Evolutionary conservation across 2,113 vertebrate genomes (phyloP).

Genomic region (Spea multiplicata): DNA sequence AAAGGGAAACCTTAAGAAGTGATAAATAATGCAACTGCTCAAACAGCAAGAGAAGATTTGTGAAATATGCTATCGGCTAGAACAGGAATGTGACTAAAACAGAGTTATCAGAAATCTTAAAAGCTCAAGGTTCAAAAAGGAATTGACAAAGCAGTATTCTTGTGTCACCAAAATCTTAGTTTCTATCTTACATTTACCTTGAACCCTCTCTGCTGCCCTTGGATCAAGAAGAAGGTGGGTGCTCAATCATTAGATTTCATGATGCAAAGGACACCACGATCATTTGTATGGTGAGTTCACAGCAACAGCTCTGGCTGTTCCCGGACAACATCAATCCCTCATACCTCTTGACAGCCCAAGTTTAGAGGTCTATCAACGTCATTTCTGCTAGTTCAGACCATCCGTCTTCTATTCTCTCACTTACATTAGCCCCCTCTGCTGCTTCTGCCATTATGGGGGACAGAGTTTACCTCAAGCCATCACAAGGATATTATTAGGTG

Average conservation of each 20-base stretch:
- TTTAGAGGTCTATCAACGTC: conserved; percentile 44
- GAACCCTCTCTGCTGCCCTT: conserved; percentile 36
- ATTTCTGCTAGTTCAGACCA: conserved; percentile 31
- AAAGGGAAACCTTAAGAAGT: no score
- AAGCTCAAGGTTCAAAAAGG: no score
- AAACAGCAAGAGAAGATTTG: no score
- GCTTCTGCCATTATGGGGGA: conserved; percentile 25
- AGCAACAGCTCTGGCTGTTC: conserved; percentile 31
- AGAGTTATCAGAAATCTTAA: no score
- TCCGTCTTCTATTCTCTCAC: conserved; percentile 26
- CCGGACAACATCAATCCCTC: conserved; percentile 41
- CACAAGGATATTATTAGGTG: conserved; percentile 44
- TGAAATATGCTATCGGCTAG: no score
- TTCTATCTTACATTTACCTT: conserved; percentile 20
- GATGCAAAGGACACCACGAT: conserved; percentile 37
- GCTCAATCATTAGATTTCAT: conserved; percentile 40
- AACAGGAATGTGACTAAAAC: no score
- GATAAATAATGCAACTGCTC: no score
- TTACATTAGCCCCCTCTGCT: conserved; percentile 26
- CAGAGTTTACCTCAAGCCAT: conserved; percentile 28
- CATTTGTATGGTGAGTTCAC: conserved; percentile 40
- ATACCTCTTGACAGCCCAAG: conserved; percentile 40
- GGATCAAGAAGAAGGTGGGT: conserved; percentile 20
- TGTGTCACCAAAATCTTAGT: neutral
- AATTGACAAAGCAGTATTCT: no score